Base-by-base conservation (phyloP, 2,888 invertebrate genomes). In the Machimus atricapillus region DNA sequence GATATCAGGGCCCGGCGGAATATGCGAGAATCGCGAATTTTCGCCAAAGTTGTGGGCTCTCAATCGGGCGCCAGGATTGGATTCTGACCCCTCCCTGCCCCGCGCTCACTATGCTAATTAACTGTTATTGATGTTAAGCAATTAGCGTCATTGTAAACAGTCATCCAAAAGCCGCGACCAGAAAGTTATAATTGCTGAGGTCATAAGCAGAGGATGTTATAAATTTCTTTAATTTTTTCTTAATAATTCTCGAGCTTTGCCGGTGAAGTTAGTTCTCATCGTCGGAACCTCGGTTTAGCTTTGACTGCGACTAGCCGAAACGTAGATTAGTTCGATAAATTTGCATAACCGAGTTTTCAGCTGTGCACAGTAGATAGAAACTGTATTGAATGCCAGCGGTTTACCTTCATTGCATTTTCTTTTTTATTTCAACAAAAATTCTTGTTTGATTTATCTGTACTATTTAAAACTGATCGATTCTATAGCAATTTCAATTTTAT, bases 111-210 rank as follows among this genome's bases (percentile, higher is more conserved):
- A 23, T 46, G 16, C 85, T 85, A 85, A 85, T 85, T 85, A 85
- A 85, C 85, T 34, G 43, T 85, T 85, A 85, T 85, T 85, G 74
- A 85, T 85, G 85, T 74, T n/a, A 73, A 85, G 74, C 85, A 85
- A 74, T 85, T 46, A 85, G 74, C 43, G 74, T 85, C 85, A 85
- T 52, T 85, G 85, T 85, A 85, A 85, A 85, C 43, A 85, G 74
- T 52, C 85, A 74, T 85, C 34, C 27, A 74, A 85, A 83, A 74
- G 27, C 43, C 43, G 74, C 74, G 73, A 85, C 46, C 85, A 85
- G 46, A 74, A 74, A 85, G 74, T 85, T 85, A 85, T 85, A 85
- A 85, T 85, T 85, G 74, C 74, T n/a, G 23, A 85, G 46, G 31
- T 74, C 46, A 85, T 74, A 85, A 23, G 43, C 85, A 73, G 74